Conservation (phyloP, 2,113 vertebrate species). For the Mohoua ochrocephala region DNA sequence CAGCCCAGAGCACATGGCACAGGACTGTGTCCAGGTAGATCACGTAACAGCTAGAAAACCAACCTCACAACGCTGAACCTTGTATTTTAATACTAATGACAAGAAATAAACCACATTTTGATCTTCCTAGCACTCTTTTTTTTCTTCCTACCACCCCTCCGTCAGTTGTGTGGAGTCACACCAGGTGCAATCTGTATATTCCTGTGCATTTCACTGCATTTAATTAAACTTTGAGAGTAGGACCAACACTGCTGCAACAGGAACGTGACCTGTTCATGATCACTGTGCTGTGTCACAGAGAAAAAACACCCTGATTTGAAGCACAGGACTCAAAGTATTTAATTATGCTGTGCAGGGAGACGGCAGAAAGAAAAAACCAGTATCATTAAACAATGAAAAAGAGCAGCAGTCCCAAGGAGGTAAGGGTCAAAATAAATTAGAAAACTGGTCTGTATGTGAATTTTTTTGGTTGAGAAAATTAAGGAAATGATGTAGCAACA, state of each 20-base stretch:
- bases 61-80: not conserved
- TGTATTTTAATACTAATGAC: not conserved
- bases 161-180: not conserved
- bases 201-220: not conserved
- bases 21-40: not conserved
- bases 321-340: not conserved
- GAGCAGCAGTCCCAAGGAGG: not conserved
- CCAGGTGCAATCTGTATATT: not conserved
- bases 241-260: not conserved
- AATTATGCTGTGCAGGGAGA: not conserved
- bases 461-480: constrained; percentile 11
- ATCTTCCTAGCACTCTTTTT: not conserved
- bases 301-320: not conserved
- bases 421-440: constrained; percentile 5
- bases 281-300: not conserved
- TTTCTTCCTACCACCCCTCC: not conserved
- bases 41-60: accelerated
- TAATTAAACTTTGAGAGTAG: not conserved
- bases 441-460: not conserved
- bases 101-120: not conserved
- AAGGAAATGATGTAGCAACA: constrained; percentile 26
- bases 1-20: not conserved
- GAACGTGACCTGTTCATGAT: not conserved
- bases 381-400: not conserved
- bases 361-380: not conserved